Evolutionary conservation across 2,113 vertebrate genomes (phyloP).

Genomic region (Lampris megalopsis): DNA sequence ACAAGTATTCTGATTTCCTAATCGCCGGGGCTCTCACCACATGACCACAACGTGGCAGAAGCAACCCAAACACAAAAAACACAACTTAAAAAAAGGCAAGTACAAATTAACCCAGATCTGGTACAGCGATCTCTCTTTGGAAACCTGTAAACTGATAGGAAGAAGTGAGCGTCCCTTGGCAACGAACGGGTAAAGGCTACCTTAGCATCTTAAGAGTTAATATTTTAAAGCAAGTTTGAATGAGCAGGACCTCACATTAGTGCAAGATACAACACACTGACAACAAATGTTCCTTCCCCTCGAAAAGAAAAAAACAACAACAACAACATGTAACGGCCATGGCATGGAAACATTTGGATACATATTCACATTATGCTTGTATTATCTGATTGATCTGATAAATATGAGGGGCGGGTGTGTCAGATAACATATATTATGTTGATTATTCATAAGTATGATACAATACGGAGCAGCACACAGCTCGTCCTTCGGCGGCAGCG

Average conservation of each 20-base stretch:
- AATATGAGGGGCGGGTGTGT: slow-evolving; percentile 54
- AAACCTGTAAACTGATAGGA: neutral
- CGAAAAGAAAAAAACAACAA: slow-evolving; percentile 37
- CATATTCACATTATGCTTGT: slow-evolving; percentile 74
- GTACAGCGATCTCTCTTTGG: slow-evolving; percentile 1
- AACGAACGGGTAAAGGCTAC: slow-evolving; percentile 69
- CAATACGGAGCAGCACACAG: slow-evolving; percentile 68
- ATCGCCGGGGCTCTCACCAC: neutral
- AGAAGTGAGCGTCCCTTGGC: slow-evolving; percentile 61
- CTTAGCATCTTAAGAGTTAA: slow-evolving; percentile 28
- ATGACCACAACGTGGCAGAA: slow-evolving; percentile 5
- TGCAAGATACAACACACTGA: slow-evolving; percentile 69
- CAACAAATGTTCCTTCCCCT: slow-evolving; percentile 57
- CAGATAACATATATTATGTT: slow-evolving; percentile 57
- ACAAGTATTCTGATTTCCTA: neutral
- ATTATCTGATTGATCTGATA: slow-evolving; percentile 54
- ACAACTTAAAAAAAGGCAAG: neutral
- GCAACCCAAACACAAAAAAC: slow-evolving; percentile 21
- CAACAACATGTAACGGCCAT: too few species aligned
- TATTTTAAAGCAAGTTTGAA: slow-evolving; percentile 44
- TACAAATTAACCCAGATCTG: slow-evolving; percentile 17
- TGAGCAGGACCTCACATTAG: slow-evolving; percentile 69
- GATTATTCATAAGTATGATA: slow-evolving; percentile 59
- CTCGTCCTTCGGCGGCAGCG: slow-evolving; percentile 57
- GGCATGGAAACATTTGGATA: slow-evolving; percentile 60